phyloP scores from a whole-genome alignment of 2,113 vertebrate genomes.

The Anoplopoma fimbria region DNA sequence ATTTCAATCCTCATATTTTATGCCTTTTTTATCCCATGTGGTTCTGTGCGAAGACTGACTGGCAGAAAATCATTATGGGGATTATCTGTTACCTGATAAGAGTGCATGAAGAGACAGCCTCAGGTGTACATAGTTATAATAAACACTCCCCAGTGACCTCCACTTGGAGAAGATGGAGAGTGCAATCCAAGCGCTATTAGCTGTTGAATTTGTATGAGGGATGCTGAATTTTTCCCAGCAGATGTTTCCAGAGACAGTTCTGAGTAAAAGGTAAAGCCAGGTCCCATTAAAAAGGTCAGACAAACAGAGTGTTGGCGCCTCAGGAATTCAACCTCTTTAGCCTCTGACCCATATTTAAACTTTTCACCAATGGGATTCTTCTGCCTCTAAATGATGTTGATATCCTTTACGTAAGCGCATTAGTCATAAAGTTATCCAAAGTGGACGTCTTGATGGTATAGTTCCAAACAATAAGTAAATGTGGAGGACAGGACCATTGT shows the following conservation, averaged over 20 bases:
- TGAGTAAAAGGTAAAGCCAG: constrained; percentile 53
- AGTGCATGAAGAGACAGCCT: constrained; percentile 26
- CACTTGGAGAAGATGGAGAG: constrained; percentile 36
- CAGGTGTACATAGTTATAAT: constrained; percentile 41
- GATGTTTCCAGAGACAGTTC: constrained; percentile 66
- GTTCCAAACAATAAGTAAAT: background rate
- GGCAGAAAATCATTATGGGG: constrained; percentile 19
- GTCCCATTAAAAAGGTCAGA: constrained; percentile 61
- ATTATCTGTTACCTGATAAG: constrained; percentile 39
- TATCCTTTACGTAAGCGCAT: background rate
- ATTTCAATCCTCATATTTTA: background rate
- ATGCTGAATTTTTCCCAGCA: constrained; percentile 62
- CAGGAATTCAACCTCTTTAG: constrained; percentile 66
- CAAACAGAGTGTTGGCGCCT: constrained; percentile 58
- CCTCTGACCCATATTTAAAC: constrained; percentile 62
- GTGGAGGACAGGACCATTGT: background rate
- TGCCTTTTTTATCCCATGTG: background rate
- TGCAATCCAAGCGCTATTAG: constrained; percentile 36
- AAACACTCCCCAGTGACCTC: constrained; percentile 36
- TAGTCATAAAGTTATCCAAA: background rate
- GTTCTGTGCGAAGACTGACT: background rate
- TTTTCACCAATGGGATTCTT: constrained; percentile 24
- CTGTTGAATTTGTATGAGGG: constrained; percentile 61
- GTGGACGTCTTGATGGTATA: background rate
- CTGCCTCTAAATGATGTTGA: background rate